These are phyloP conservation scores for Gandaritis pyraliata DNA, from an alignment of 2,888 invertebrate species.

Conservation along the genomic window DNA sequence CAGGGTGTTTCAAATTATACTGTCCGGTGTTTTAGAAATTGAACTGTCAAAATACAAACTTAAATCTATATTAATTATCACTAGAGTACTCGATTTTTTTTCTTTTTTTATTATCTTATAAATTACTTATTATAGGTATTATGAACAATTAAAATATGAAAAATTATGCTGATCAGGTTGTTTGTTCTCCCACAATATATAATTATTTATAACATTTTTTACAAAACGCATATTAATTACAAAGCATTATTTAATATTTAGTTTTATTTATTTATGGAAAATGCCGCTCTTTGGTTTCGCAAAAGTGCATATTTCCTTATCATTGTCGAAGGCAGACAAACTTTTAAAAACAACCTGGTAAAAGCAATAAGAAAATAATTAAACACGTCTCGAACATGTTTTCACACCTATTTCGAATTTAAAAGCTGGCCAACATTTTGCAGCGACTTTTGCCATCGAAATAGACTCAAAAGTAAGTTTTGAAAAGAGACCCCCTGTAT, in stretches of 20 bases:
- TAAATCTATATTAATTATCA: constrained; percentile 35
- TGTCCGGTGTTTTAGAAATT: constrained; percentile 31
- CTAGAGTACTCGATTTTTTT: constrained; percentile 24
- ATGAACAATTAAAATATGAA: constrained; percentile 48
- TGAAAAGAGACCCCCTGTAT: constrained; percentile 30
- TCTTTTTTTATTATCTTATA: constrained; percentile 28
- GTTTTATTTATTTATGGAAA: constrained; percentile 44
- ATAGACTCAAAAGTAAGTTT: neutral
- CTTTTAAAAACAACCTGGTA: constrained; percentile 50
- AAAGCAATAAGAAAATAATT: constrained; percentile 37
- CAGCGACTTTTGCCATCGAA: neutral
- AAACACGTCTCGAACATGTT: neutral
- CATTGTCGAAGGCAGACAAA: constrained; percentile 26
- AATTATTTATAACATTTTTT: constrained; percentile 39
- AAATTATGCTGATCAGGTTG: constrained; percentile 53
- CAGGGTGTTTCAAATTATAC: constrained; percentile 49
- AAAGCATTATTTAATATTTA: constrained; percentile 51
- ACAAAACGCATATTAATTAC: constrained; percentile 61
- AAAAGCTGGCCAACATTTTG: neutral
- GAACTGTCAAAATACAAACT: constrained; percentile 37
- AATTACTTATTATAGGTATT: constrained; percentile 50
- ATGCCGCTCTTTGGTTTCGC: constrained; percentile 69
- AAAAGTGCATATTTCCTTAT: constrained; percentile 48
- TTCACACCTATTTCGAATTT: constrained; percentile 4
- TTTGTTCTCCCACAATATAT: constrained; percentile 33